These are phyloP conservation scores for Vireo altiloquus DNA, from an alignment of 2,113 vertebrate genomes.

Conservation along the genomic window DNA sequence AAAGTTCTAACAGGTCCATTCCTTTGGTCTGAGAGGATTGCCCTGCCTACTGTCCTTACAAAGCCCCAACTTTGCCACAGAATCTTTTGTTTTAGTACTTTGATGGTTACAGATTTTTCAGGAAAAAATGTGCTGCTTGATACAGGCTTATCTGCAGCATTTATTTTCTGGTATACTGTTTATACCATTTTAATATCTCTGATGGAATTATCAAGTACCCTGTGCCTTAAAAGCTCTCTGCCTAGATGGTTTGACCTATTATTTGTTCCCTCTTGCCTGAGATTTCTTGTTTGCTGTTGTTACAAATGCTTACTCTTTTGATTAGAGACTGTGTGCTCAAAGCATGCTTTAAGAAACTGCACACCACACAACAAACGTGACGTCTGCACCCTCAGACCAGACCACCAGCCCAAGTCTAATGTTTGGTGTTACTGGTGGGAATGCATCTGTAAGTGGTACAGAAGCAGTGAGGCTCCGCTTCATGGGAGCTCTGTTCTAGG, in stretches of 20 bases:
- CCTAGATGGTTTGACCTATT: not conserved
- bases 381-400: rapidly evolving
- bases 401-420: not conserved
- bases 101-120: not conserved
- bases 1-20: not conserved
- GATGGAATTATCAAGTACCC: not conserved
- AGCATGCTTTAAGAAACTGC: not conserved
- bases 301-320: not conserved
- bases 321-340: not conserved
- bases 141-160: not conserved
- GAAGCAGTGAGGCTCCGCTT: not conserved
- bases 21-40: not conserved
- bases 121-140: not conserved
- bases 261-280: not conserved
- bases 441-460: not conserved
- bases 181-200: not conserved
- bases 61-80: not conserved
- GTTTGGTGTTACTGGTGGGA: not conserved
- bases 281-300: not conserved
- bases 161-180: not conserved
- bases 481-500: not conserved
- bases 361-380: not conserved
- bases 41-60: not conserved
- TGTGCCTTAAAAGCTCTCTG: not conserved
- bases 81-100: conserved; percentile 11